These are phyloP conservation scores for Cyclophora albipunctata DNA, from an alignment of 2,888 invertebrate genomes.

Conservation along the genomic window DNA sequence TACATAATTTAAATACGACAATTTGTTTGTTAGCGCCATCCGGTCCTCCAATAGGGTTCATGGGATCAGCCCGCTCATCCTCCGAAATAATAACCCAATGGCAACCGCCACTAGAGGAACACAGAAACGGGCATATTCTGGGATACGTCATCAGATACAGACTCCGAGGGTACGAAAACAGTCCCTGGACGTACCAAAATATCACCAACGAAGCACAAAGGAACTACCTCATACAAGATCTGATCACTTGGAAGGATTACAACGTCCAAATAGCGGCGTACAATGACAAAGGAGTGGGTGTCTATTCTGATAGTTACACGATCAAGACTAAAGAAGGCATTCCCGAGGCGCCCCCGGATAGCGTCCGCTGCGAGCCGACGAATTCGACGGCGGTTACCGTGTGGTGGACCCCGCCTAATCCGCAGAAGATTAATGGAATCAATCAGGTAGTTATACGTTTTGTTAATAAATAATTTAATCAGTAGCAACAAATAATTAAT, in stretches of 20 bases:
- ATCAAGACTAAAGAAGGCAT: constrained; percentile 97
- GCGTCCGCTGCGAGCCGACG: constrained; percentile 82
- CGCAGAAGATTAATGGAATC: constrained; percentile 98
- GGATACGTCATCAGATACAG: constrained; percentile 96
- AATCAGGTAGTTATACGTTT: constrained; percentile 80
- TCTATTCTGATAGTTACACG: constrained; percentile 91
- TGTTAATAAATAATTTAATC: constrained; percentile 2
- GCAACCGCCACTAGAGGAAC: constrained; percentile 96
- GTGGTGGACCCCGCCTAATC: constrained; percentile 97
- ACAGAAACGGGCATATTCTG: constrained; percentile 94
- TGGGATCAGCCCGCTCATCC: constrained; percentile 94
- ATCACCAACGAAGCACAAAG: constrained; percentile 95
- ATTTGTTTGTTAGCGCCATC: constrained; percentile 84
- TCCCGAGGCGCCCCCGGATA: constrained; percentile 93
- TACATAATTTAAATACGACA: no score
- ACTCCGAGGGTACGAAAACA: constrained; percentile 91
- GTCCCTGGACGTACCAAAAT: constrained; percentile 93
- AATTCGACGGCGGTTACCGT: constrained; percentile 91
- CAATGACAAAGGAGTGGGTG: constrained; percentile 96
- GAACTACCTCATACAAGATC: constrained; percentile 90
- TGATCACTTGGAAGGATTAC: constrained; percentile 99
- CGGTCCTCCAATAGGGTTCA: constrained; percentile 95
- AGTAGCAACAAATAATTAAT: background rate
- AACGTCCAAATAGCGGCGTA: constrained; percentile 97
- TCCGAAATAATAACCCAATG: constrained; percentile 98